phyloP scores from a whole-genome alignment of 2,888 invertebrate species.

The Ormyrus pomaceus region DNA sequence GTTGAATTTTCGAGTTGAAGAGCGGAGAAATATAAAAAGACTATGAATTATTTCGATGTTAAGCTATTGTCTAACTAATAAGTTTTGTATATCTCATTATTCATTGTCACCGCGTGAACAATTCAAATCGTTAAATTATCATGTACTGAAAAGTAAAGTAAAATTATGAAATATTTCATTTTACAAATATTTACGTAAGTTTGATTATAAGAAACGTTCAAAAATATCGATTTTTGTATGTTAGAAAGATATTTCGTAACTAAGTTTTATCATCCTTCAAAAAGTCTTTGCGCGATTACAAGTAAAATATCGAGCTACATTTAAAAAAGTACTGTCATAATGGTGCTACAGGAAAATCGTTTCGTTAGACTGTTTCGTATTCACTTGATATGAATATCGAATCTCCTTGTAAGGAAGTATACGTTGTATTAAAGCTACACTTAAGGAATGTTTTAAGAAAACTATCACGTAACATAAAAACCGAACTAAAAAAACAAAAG shows the following conservation, averaged over 20 bases:
- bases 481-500: constrained; percentile 1
- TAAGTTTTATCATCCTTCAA: too few relatives aligned
- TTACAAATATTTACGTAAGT: too few relatives aligned
- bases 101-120: not conserved
- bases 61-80: constrained; percentile 1
- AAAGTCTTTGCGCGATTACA: too few relatives aligned
- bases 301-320: too few relatives aligned
- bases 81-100: constrained; percentile 7
- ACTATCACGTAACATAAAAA: constrained; percentile 18
- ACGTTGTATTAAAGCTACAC: constrained; percentile 30
- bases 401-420: not conserved
- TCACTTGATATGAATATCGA: constrained; percentile 16
- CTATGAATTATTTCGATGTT: constrained; percentile 7
- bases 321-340: not conserved
- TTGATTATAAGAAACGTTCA: too few relatives aligned
- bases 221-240: too few relatives aligned
- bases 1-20: not conserved
- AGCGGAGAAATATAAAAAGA: not conserved
- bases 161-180: too few relatives aligned
- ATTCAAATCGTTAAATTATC: too few relatives aligned
- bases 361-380: constrained; percentile 41
- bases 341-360: constrained; percentile 29
- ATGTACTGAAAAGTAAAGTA: too few relatives aligned
- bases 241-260: too few relatives aligned
- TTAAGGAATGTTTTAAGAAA: constrained; percentile 38